Evolutionary conservation across 2,888 invertebrate genomes (phyloP).

Genomic region (Slavum lentiscoides): DNA sequence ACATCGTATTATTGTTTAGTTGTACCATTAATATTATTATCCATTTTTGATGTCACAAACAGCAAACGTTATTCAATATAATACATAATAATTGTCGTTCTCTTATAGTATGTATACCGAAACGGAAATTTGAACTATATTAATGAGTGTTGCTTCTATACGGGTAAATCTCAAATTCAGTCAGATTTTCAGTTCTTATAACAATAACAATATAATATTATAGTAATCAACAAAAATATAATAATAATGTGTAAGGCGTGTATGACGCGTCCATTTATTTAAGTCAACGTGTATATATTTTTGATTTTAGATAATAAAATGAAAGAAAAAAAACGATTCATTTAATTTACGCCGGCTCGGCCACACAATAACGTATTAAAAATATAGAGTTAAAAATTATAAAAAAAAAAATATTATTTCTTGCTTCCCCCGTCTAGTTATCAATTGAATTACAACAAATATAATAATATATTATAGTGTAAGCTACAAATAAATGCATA

Average conservation of each 20-base stretch:
- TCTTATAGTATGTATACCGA: background rate
- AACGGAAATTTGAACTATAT: constrained; percentile 3
- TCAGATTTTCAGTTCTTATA: constrained; percentile 37
- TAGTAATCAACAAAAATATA: background rate
- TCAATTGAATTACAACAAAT: constrained; percentile 35
- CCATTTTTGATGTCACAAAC: background rate
- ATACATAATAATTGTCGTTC: background rate
- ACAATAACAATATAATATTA: background rate
- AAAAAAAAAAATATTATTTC: background rate
- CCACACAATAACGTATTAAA: constrained; percentile 9
- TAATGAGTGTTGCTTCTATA: background rate
- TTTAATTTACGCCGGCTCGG: constrained; percentile 7
- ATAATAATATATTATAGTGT: background rate
- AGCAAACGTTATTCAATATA: background rate
- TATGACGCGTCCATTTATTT: background rate
- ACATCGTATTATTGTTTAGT: too few relatives aligned
- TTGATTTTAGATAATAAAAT: constrained; percentile 1
- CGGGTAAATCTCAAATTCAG: constrained; percentile 23
- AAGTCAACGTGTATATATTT: background rate
- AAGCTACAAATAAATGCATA: background rate
- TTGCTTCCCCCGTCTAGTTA: constrained; percentile 37
- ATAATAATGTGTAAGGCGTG: background rate
- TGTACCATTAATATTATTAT: background rate
- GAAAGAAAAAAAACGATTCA: constrained; percentile 4
- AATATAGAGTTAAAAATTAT: constrained; percentile 17